Percentiles rank a stretch among this genome's conserved stretches.
Evolutionary conservation across 1,140 invertebrate genomes (phyloP).

Genomic region (Drosophila asahinai): DNA sequence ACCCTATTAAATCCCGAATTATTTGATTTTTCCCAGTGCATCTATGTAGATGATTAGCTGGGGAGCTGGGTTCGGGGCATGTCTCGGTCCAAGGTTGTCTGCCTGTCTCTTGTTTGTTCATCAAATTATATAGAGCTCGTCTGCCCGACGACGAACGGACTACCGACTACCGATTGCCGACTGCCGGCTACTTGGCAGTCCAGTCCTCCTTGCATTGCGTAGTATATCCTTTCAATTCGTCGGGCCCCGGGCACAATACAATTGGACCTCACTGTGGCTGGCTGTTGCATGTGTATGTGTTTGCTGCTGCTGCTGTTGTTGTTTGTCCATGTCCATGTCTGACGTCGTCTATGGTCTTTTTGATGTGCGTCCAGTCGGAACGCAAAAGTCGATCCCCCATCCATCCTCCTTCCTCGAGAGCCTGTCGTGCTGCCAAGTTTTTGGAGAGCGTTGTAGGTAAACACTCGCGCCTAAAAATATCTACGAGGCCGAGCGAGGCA

Average conservation of each 20-base stretch:
- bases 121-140: slow-evolving; percentile 78
- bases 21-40: slow-evolving; percentile 11
- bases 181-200: slow-evolving; percentile 8
- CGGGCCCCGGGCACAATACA: slow-evolving; percentile 59
- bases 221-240: slow-evolving; percentile 61
- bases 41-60: slow-evolving; percentile 49
- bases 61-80: slow-evolving; percentile 36
- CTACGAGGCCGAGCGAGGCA: slow-evolving; percentile 26
- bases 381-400: slow-evolving; percentile 50
- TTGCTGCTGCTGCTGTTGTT: slow-evolving; percentile 28
- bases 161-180: slow-evolving; percentile 3
- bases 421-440: slow-evolving; percentile 61
- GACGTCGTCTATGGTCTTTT: slow-evolving; percentile 61
- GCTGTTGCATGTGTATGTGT: neutral
- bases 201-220: slow-evolving; percentile 39
- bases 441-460: slow-evolving; percentile 74
- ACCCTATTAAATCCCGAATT: accelerated
- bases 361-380: slow-evolving; percentile 79
- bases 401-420: neutral
- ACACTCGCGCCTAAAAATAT: slow-evolving; percentile 79
- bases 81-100: slow-evolving; percentile 57
- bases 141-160: slow-evolving; percentile 18
- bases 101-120: slow-evolving; percentile 74
- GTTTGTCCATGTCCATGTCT: slow-evolving; percentile 58
- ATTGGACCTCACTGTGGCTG: slow-evolving; percentile 44